A percentile compares a stretch with the other conserved stretches of the same genome.
phyloP scores from a whole-genome alignment of 2,888 invertebrate genomes.

The Tenthredo notha region DNA sequence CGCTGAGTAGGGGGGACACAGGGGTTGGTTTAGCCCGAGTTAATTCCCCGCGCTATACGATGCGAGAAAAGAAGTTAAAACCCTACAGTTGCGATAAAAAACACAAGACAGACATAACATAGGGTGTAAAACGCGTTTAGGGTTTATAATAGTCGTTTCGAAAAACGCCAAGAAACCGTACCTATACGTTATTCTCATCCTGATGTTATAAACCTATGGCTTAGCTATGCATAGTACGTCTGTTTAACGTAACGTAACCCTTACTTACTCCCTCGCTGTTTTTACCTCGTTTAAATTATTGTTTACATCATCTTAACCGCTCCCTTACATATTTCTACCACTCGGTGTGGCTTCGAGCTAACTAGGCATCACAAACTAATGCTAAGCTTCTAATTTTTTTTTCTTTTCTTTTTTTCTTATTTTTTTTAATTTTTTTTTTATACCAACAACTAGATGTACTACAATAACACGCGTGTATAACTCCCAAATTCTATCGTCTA shows the following conservation, averaged over 20 bases:
- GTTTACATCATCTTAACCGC: neutral
- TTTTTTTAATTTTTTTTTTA: neutral
- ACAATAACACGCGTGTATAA: neutral
- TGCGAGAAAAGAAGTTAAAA: slow-evolving; percentile 44
- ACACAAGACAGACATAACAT: slow-evolving; percentile 49
- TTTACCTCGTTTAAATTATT: slow-evolving; percentile 25
- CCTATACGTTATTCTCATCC: neutral
- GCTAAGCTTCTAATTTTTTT: too few species aligned
- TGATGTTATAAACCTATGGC: neutral
- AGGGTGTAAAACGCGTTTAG: neutral
- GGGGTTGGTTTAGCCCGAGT: neutral
- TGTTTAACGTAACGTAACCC: neutral
- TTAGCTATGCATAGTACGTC: too few species aligned
- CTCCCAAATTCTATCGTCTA: too few species aligned
- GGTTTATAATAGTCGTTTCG: neutral
- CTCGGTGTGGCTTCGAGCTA: neutral
- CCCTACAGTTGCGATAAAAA: slow-evolving; percentile 41
- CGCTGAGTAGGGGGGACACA: neutral
- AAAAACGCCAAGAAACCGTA: neutral
- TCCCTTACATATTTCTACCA: neutral
- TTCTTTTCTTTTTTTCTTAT: too few species aligned
- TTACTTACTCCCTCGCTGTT: neutral
- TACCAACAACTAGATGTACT: neutral
- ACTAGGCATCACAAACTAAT: neutral
- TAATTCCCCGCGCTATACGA: neutral